Percentiles rank a stretch among this genome's conserved stretches.
Evolutionary conservation across 2,797 vertebrate species (phyloP).

Genomic region (Phoxinus dragarum): DNA sequence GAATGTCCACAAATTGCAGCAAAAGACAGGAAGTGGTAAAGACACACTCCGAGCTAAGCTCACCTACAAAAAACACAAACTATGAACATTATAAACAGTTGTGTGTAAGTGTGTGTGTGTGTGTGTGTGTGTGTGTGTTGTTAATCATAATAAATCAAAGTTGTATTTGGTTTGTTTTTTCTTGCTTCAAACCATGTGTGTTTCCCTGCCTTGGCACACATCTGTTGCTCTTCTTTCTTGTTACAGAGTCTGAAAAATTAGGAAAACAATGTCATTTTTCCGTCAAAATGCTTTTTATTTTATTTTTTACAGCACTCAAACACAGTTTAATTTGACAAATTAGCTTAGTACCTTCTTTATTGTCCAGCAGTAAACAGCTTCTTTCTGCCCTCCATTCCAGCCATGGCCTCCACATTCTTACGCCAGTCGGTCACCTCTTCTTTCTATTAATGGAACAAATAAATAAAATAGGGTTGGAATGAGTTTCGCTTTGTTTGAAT

Average conservation of each 20-base stretch:
- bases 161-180: conserved; percentile 27
- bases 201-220: conserved; percentile 19
- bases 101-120: neutral
- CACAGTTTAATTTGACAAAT: neutral
- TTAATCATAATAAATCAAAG: conserved; percentile 15
- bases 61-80: neutral
- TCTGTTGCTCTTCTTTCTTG: conserved; percentile 16
- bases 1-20: conserved; percentile 16
- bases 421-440: conserved; percentile 68
- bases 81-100: conserved; percentile 16
- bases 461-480: conserved; percentile 18
- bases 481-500: neutral
- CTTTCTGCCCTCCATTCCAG: conserved; percentile 68
- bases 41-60: neutral
- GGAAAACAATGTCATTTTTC: neutral
- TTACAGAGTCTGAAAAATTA: neutral
- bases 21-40: neutral
- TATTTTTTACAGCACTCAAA: neutral
- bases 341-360: conserved; percentile 39
- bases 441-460: conserved; percentile 50
- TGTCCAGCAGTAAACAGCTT: conserved; percentile 62
- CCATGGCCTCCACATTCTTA: conserved; percentile 69
- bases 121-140: too few species aligned
- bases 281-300: too few species aligned
- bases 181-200: neutral